Evolutionary conservation across 2,888 invertebrate species (phyloP).

Genomic region (Synanthedon myopaeformis): DNA sequence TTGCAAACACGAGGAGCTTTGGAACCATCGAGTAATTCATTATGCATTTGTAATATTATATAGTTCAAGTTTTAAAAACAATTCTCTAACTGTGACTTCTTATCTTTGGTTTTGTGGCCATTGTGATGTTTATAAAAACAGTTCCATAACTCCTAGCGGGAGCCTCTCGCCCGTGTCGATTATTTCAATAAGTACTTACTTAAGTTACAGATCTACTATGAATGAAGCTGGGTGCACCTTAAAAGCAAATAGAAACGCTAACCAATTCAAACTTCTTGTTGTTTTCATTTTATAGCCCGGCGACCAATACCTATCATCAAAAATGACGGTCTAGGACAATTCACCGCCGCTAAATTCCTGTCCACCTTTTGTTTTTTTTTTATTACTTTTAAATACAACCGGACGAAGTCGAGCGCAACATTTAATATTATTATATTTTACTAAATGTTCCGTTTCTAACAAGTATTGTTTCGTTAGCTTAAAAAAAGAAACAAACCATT

Average conservation of each 20-base stretch:
- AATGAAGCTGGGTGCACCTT: constrained; percentile 58
- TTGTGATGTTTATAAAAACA: constrained; percentile 22
- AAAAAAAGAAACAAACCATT: too few species aligned
- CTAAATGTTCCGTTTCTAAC: too few species aligned
- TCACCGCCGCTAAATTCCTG: too few species aligned
- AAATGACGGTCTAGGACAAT: background rate
- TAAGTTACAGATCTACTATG: constrained; percentile 67
- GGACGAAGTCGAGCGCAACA: too few species aligned
- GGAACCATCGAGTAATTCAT: constrained; percentile 58
- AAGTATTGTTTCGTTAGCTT: too few species aligned
- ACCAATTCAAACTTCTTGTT: constrained; percentile 20
- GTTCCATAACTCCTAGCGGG: constrained; percentile 63
- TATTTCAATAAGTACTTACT: constrained; percentile 65
- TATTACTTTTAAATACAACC: too few species aligned
- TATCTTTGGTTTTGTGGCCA: constrained; percentile 62
- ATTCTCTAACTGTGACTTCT: constrained; percentile 53
- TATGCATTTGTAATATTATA: background rate
- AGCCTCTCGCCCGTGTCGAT: constrained; percentile 24
- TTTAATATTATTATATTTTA: too few species aligned
- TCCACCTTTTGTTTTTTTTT: too few species aligned
- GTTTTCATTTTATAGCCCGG: background rate
- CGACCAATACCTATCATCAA: background rate
- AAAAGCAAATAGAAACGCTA: constrained; percentile 59
- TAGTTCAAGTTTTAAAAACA: constrained; percentile 12
- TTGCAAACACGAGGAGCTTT: constrained; percentile 67